Evolutionary conservation across 2,797 vertebrate species (phyloP).

Genomic region (Vespertilio murinus): DNA sequence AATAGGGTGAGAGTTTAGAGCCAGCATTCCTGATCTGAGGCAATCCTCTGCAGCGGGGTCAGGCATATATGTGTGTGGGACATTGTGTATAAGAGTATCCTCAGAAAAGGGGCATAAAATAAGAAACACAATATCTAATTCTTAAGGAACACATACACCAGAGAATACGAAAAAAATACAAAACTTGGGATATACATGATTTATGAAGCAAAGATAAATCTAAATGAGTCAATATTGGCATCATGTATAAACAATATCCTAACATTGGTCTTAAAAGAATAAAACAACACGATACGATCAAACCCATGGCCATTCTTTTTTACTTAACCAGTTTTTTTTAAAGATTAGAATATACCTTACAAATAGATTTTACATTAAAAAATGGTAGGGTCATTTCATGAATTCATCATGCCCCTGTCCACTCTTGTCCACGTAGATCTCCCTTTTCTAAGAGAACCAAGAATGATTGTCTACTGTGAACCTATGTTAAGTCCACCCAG

Average conservation of each 20-base stretch:
- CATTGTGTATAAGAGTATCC: not conserved
- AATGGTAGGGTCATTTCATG: not conserved
- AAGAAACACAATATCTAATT: not conserved
- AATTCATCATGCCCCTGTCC: not conserved
- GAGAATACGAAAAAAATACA: not conserved
- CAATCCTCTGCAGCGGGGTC: not conserved
- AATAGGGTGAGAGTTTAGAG: not conserved
- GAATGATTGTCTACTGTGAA: not conserved
- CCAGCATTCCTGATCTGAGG: too few relatives aligned
- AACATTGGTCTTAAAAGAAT: not conserved
- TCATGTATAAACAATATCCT: not conserved
- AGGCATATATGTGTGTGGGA: accelerated
- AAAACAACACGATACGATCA: not conserved
- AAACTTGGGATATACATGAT: not conserved
- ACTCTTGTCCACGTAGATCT: not conserved
- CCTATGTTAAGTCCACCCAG: not conserved
- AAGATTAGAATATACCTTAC: not conserved
- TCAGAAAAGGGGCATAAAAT: not conserved
- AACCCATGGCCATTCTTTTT: not conserved
- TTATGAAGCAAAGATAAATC: constrained; percentile 5
- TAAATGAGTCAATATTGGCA: not conserved
- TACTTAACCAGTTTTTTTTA: not conserved
- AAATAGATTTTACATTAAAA: not conserved
- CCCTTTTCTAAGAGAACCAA: not conserved
- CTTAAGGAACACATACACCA: not conserved